Percentiles rank a stretch among this genome's conserved stretches.
Conservation (phyloP, 2,113 vertebrate species). For the Phodopus roborovskii region DNA sequence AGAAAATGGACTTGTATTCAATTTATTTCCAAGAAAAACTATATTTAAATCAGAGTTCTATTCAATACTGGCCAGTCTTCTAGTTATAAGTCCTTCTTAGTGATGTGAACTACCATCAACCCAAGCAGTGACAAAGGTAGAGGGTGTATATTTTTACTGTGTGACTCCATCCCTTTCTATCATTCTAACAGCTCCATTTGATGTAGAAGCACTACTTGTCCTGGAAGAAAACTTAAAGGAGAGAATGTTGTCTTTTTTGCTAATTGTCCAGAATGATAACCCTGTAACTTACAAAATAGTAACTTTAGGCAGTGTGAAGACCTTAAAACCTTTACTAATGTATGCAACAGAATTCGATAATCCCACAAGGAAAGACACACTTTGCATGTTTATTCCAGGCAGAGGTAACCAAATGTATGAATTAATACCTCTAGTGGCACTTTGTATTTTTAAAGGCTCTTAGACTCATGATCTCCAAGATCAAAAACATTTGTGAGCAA, state of each 20-base stretch:
- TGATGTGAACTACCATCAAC: not conserved
- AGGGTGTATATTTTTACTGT: not conserved
- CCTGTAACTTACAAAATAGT: not conserved
- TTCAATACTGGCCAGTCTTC: not conserved
- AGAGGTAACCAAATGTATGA: not conserved
- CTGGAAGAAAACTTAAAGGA: not conserved
- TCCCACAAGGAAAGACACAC: not conserved
- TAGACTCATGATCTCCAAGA: not conserved
- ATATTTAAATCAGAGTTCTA: conserved; percentile 9
- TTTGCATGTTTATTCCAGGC: not conserved
- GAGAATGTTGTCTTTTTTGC: not conserved
- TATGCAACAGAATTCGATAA: not conserved
- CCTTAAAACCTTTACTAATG: not conserved
- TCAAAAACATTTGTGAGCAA: not conserved
- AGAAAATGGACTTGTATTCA: conserved; percentile 70
- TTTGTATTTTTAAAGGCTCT: not conserved
- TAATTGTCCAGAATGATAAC: not conserved
- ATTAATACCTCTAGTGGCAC: not conserved
- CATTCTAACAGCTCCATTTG: not conserved
- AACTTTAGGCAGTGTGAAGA: not conserved
- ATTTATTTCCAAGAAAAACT: conserved; percentile 71
- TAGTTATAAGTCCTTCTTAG: not conserved
- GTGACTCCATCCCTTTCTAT: not conserved
- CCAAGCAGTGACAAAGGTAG: not conserved
- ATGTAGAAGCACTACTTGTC: not conserved